These are phyloP conservation scores for Drosophila ezoana DNA, from an alignment of 2,888 invertebrate genomes.

Conservation along the genomic window DNA sequence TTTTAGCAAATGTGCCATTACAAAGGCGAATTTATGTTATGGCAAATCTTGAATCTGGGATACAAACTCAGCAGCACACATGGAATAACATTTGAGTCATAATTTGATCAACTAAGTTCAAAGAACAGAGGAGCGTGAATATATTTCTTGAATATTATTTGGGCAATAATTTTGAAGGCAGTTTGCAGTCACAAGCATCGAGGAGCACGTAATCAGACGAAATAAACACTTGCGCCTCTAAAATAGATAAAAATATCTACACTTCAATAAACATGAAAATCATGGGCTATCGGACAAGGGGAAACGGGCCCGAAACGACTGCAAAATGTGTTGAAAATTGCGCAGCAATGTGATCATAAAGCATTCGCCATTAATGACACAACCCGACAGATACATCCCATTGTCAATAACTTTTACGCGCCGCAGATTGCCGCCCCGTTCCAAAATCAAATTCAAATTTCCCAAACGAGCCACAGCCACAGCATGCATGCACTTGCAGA, in stretches of 20 bases:
- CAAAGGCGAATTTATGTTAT: slow-evolving; percentile 58
- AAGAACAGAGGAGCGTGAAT: slow-evolving; percentile 15
- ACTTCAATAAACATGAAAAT: slow-evolving; percentile 82
- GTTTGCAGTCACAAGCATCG: slow-evolving; percentile 21
- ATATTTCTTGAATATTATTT: slow-evolving; percentile 51
- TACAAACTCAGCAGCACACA: slow-evolving; percentile 31
- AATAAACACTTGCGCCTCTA: slow-evolving; percentile 79
- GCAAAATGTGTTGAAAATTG: slow-evolving; percentile 79
- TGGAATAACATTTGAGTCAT: slow-evolving; percentile 53
- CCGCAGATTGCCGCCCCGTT: slow-evolving; percentile 71
- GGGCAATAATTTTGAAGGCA: slow-evolving; percentile 38
- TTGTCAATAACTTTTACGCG: slow-evolving; percentile 83
- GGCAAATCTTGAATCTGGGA: slow-evolving; percentile 10
- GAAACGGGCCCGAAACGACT: slow-evolving; percentile 30
- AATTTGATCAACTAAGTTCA: slow-evolving; percentile 64
- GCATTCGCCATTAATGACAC: slow-evolving; percentile 83
- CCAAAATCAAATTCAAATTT: slow-evolving; percentile 80
- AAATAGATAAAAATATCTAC: slow-evolving; percentile 80
- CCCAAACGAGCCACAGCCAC: slow-evolving; percentile 59
- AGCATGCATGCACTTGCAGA: slow-evolving; percentile 12
- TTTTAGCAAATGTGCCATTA: slow-evolving; percentile 43
- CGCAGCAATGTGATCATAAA: slow-evolving; percentile 81
- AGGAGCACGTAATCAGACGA: slow-evolving; percentile 72
- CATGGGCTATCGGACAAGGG: slow-evolving; percentile 44
- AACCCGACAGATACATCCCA: slow-evolving; percentile 83